phyloP scores from a whole-genome alignment of 2,797 vertebrate genomes.

The Rhinophrynus dorsalis region DNA sequence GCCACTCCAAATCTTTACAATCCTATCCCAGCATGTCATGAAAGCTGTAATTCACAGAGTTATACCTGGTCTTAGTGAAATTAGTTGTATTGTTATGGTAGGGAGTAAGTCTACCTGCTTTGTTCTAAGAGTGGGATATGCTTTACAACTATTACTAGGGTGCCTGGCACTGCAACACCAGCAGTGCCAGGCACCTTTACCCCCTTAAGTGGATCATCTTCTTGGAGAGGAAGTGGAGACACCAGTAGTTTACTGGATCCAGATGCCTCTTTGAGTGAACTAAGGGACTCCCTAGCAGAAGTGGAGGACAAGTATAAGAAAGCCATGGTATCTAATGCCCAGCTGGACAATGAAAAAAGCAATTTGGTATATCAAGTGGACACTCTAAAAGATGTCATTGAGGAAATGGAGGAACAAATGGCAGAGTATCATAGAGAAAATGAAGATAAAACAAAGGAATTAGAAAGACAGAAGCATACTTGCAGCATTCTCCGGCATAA shows the following conservation, averaged over 20 bases:
- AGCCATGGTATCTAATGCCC: conserved; percentile 98
- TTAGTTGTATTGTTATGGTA: too few relatives aligned
- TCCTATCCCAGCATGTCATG: too few relatives aligned
- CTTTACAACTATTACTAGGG: too few relatives aligned
- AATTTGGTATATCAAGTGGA: conserved; percentile 97
- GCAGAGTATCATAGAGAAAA: conserved; percentile 89
- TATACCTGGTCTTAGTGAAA: too few relatives aligned
- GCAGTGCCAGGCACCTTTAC: conserved; percentile 76
- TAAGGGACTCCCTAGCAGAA: conserved; percentile 90
- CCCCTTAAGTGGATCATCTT: conserved; percentile 88
- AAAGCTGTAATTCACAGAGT: too few relatives aligned
- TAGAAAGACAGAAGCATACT: conserved; percentile 93
- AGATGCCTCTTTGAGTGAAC: conserved; percentile 89
- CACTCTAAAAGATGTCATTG: conserved; percentile 93
- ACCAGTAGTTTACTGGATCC: conserved; percentile 83
- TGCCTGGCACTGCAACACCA: conserved; percentile 86
- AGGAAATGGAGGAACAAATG: conserved; percentile 95
- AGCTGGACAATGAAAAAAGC: conserved; percentile 96
- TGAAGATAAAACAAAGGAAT: conserved; percentile 93
- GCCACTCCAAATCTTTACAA: too few relatives aligned
- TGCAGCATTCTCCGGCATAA: conserved; percentile 90
- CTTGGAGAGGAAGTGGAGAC: conserved; percentile 90
- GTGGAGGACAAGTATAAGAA: conserved; percentile 99
- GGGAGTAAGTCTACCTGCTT: too few relatives aligned
- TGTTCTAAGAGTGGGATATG: too few relatives aligned